phyloP scores from a whole-genome alignment of 2,797 vertebrate species.

The Enteromius afrohamiltoni region DNA sequence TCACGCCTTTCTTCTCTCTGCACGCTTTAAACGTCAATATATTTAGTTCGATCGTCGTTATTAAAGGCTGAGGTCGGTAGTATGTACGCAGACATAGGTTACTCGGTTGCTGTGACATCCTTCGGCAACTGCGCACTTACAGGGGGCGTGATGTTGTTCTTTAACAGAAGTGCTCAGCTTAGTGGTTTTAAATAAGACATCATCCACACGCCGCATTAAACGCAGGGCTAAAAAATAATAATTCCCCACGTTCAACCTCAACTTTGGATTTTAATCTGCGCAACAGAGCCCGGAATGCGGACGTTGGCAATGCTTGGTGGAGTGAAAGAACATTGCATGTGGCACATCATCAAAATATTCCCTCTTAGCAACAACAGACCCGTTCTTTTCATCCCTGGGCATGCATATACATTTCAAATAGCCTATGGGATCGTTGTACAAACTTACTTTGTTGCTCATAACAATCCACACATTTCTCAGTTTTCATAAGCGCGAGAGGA shows the following conservation, averaged over 20 bases:
- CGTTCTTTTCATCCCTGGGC: slow-evolving; percentile 46
- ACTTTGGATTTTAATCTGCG: slow-evolving; percentile 93
- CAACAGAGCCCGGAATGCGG: slow-evolving; percentile 96
- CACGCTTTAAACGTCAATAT: background rate
- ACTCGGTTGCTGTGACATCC: slow-evolving; percentile 43
- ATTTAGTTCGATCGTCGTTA: background rate
- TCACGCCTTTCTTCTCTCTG: background rate
- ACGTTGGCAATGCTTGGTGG: slow-evolving; percentile 75
- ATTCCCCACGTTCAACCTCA: slow-evolving; percentile 81
- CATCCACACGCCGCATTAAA: background rate
- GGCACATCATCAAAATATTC: slow-evolving; percentile 63
- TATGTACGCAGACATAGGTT: slow-evolving; percentile 15
- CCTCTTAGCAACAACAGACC: slow-evolving; percentile 64
- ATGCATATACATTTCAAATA: background rate
- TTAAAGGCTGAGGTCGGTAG: slow-evolving; percentile 5
- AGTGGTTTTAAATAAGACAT: slow-evolving; percentile 3
- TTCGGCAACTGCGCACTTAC: slow-evolving; percentile 54
- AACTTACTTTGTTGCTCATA: slow-evolving; percentile 34
- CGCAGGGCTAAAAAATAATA: background rate
- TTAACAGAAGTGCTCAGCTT: slow-evolving; percentile 34
- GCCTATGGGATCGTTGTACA: background rate
- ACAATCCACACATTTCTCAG: slow-evolving; percentile 15
- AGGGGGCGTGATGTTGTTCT: slow-evolving; percentile 58
- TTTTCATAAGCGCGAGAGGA: slow-evolving; percentile 14
- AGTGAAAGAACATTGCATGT: slow-evolving; percentile 60